Percentiles rank a stretch among this genome's conserved stretches.
phyloP scores from a whole-genome alignment of 2,888 invertebrate species.

The Troides aeacus region DNA sequence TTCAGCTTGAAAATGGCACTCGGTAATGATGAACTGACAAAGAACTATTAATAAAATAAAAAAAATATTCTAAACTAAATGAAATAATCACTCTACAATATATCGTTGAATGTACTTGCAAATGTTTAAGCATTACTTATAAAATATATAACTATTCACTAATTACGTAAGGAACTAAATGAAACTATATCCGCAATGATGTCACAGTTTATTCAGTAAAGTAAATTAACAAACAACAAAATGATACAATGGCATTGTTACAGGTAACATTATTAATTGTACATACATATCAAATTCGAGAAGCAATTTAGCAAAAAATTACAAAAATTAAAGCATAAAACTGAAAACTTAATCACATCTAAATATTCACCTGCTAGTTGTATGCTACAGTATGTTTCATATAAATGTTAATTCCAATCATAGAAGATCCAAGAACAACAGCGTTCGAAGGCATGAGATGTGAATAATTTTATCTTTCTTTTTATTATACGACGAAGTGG shows the following conservation, averaged over 20 bases:
- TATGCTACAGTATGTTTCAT: too few species aligned
- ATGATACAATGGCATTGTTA: conserved; percentile 9
- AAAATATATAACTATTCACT: conserved; percentile 1
- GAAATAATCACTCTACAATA: background rate
- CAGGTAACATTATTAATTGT: conserved; percentile 5
- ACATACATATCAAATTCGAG: conserved; percentile 5
- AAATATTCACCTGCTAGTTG: background rate
- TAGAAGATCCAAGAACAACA: too few species aligned
- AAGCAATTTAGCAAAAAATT: background rate
- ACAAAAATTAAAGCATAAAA: background rate
- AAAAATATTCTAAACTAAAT: too few species aligned
- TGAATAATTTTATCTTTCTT: too few species aligned
- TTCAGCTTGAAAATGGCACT: too few species aligned
- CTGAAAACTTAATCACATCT: background rate
- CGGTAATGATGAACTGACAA: too few species aligned
- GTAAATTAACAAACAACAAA: conserved; percentile 21
- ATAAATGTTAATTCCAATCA: too few species aligned
- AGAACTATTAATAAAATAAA: too few species aligned
- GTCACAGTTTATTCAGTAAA: conserved; percentile 22
- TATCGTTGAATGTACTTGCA: background rate
- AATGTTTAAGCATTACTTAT: background rate
- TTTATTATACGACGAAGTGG: too few species aligned
- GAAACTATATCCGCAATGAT: conserved; percentile 28
- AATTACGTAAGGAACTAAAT: conserved; percentile 24
- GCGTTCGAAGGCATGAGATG: too few species aligned